Conservation (phyloP, 2,113 vertebrate species). For the Orthochromis indermauri region DNA sequence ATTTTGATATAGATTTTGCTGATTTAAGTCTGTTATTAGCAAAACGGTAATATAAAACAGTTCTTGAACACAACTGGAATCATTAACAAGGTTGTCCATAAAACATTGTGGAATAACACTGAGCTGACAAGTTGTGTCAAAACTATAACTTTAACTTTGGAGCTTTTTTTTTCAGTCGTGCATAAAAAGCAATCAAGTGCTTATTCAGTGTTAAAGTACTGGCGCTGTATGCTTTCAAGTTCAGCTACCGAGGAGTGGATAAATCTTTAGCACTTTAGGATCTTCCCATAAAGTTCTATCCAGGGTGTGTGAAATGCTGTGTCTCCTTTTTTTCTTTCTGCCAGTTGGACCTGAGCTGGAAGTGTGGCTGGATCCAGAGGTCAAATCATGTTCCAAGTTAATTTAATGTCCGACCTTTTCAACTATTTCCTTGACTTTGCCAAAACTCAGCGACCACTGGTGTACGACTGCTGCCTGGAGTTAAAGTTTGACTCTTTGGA, state of each 20-base stretch:
- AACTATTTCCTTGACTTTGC: background rate
- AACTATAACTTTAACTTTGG: background rate
- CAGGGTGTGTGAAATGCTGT: accelerated
- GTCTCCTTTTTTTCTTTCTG: background rate
- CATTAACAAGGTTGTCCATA: background rate
- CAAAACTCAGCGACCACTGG: accelerated
- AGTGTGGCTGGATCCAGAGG: background rate
- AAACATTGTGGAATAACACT: background rate
- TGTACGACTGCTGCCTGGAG: background rate
- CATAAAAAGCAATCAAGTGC: background rate
- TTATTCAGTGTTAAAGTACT: background rate
- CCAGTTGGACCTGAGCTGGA: background rate
- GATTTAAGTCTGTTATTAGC: background rate
- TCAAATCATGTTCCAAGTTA: accelerated
- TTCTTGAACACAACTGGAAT: background rate
- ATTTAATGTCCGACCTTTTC: background rate
- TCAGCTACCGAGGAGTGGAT: accelerated
- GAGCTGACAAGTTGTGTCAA: background rate
- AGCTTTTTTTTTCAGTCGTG: background rate
- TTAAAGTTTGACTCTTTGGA: background rate
- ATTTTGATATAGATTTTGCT: background rate
- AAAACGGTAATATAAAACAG: background rate
- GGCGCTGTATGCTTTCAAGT: background rate
- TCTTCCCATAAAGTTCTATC: background rate
- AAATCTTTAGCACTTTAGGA: background rate